These are phyloP conservation scores for Leptinotarsa undecemlineata DNA, from an alignment of 1,140 invertebrate species.

Conservation along the genomic window DNA sequence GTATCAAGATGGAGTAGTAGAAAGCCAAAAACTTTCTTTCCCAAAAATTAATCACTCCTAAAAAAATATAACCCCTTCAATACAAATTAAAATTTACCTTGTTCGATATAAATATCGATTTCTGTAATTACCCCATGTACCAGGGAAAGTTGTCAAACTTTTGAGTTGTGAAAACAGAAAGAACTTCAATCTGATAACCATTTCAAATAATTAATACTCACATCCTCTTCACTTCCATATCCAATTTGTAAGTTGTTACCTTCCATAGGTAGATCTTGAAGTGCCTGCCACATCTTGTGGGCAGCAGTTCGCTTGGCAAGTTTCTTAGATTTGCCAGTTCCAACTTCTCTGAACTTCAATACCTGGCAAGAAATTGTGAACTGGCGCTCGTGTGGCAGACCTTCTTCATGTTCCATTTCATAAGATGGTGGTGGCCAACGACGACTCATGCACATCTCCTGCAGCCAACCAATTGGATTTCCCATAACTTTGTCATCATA, in stretches of 20 bases:
- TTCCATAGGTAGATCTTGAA: conserved; percentile 77
- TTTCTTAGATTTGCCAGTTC: conserved; percentile 93
- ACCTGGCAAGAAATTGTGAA: conserved; percentile 89
- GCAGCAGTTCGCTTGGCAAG: conserved; percentile 92
- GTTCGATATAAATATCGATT: too few relatives aligned
- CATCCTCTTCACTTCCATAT: conserved; percentile 39
- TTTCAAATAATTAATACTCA: conserved; percentile 25
- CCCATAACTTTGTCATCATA: conserved; percentile 72
- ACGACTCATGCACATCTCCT: conserved; percentile 94
- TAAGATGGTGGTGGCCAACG: conserved; percentile 93
- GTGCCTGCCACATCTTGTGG: conserved; percentile 85
- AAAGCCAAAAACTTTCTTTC: too few relatives aligned
- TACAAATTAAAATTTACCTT: too few relatives aligned
- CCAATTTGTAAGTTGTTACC: conserved; percentile 58
- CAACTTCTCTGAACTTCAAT: conserved; percentile 78
- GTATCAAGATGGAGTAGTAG: too few relatives aligned
- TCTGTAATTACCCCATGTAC: too few relatives aligned
- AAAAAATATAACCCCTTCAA: too few relatives aligned
- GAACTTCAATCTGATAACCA: neutral
- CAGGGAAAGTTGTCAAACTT: too few relatives aligned
- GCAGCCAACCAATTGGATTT: conserved; percentile 94
- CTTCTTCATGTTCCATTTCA: conserved; percentile 86
- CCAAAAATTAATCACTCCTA: too few relatives aligned
- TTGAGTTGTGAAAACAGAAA: too few relatives aligned
- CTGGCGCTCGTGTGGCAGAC: conserved; percentile 88